Base-by-base conservation (phyloP, 1,140 invertebrate species). In the Lordiphosa collinella region DNA sequence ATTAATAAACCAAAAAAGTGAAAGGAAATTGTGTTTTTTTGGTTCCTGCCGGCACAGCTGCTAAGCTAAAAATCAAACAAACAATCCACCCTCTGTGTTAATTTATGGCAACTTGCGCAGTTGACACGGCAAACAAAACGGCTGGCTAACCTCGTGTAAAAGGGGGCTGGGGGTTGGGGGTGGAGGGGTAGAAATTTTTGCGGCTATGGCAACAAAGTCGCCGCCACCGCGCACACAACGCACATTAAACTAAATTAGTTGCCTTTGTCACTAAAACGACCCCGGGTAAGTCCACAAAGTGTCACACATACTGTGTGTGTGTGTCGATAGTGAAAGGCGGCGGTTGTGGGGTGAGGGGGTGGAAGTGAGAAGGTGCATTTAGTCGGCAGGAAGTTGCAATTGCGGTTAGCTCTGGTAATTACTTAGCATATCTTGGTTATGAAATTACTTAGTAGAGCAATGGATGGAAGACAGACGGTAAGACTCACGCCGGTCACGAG, bases 231-330 rank as follows among this genome's bases (percentile, higher is more conserved):
- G 70, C 75, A 75, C 75, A 69, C 57, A 55, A 62, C 71, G 71
- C 71, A 60, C 76, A 63, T 82, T 82, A 76, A 82, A 82, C 78
- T 71, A 84, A 84, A 80, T 80, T 80, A 80, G 76, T 82, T 80
- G 75, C 75, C 72, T 84, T 82, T 82, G 76, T 84, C 76, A 72
- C 78, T 61, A 56, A 53, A 80, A 66, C 75, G 75, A 70, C 74
- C 75, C 76, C 49, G 43, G 25, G 2, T 29, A 29, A 29, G 25
- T 29, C 25, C 25, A 29, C 32, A 55, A 48, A 51, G 51, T 57
- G 56, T 49, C 62, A 65, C 60, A 65, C 61, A 62, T 65, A 51
- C 36, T 14, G 31, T 43, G 32, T n/a, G n/a, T n/a, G n/a, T n/a
- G n/a, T n/a, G 22, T 8, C 18, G 5, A 11, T 34, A 5, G 31